phyloP scores from a whole-genome alignment of 2,797 vertebrate species.

The Podarcis siculus region DNA sequence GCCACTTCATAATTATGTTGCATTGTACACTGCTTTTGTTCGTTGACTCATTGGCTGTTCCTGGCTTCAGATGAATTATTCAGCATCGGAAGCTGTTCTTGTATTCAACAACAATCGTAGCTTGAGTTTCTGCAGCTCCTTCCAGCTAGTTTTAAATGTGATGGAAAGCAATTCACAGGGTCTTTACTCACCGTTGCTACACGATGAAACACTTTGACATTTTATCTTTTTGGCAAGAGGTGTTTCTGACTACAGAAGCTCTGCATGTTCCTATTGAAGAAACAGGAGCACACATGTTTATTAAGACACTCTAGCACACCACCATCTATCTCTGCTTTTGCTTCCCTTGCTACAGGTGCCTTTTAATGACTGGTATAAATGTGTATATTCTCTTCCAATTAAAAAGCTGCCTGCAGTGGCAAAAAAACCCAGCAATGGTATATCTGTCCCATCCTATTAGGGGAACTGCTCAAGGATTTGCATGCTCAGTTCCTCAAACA shows the following conservation, averaged over 20 bases:
- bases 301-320: background rate
- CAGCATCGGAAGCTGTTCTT: constrained; percentile 54
- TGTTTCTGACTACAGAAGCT: background rate
- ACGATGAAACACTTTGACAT: background rate
- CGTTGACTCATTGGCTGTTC: constrained; percentile 42
- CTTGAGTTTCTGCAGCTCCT: constrained; percentile 27
- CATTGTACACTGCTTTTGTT: constrained; percentile 60
- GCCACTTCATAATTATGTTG: constrained; percentile 56
- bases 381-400: background rate
- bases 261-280: background rate
- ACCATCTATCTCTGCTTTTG: background rate
- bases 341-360: background rate
- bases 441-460: background rate
- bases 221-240: background rate
- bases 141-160: background rate
- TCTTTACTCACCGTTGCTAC: background rate
- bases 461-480: background rate
- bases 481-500: background rate
- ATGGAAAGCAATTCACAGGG: background rate
- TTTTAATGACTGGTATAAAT: background rate
- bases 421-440: background rate
- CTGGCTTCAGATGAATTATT: constrained; percentile 67
- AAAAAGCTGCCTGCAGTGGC: background rate
- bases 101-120: constrained; percentile 47
- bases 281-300: background rate